Conservation (phyloP, 2,888 invertebrate species). For the Troides helena region DNA sequence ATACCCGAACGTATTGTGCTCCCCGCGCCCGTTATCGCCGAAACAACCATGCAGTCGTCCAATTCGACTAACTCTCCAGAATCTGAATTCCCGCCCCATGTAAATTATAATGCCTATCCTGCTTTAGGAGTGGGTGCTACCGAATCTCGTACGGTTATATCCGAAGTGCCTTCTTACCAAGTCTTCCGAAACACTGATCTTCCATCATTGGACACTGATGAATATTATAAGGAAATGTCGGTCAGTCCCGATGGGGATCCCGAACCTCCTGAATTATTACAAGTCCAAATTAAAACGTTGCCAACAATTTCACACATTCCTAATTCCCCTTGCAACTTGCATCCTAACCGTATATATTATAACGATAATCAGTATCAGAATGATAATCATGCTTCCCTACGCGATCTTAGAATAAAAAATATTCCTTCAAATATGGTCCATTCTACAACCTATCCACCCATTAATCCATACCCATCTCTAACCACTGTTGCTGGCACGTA, state of each 20-base stretch:
- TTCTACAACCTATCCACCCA: slow-evolving; percentile 71
- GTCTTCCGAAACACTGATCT: slow-evolving; percentile 57
- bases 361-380: slow-evolving; percentile 42
- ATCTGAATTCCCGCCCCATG: slow-evolving; percentile 66
- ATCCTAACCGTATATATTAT: slow-evolving; percentile 62
- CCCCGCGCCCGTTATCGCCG: slow-evolving; percentile 64
- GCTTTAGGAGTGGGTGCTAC: slow-evolving; percentile 37
- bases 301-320: slow-evolving; percentile 74
- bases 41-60: slow-evolving; percentile 73
- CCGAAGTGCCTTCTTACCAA: slow-evolving; percentile 64
- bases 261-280: slow-evolving; percentile 64
- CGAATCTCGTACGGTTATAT: slow-evolving; percentile 49
- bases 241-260: slow-evolving; percentile 63
- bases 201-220: slow-evolving; percentile 49
- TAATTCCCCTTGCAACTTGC: slow-evolving; percentile 70
- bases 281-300: slow-evolving; percentile 69
- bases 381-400: slow-evolving; percentile 56
- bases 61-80: slow-evolving; percentile 68
- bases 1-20: slow-evolving; percentile 66
- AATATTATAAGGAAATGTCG: slow-evolving; percentile 58
- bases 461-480: slow-evolving; percentile 70
- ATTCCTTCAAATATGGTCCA: slow-evolving; percentile 62
- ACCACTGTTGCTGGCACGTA: slow-evolving; percentile 75
- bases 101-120: slow-evolving; percentile 73
- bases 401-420: slow-evolving; percentile 59